These are phyloP conservation scores for Phataginus tetradactyla DNA, from an alignment of 2,797 vertebrate species.

Conservation along the genomic window DNA sequence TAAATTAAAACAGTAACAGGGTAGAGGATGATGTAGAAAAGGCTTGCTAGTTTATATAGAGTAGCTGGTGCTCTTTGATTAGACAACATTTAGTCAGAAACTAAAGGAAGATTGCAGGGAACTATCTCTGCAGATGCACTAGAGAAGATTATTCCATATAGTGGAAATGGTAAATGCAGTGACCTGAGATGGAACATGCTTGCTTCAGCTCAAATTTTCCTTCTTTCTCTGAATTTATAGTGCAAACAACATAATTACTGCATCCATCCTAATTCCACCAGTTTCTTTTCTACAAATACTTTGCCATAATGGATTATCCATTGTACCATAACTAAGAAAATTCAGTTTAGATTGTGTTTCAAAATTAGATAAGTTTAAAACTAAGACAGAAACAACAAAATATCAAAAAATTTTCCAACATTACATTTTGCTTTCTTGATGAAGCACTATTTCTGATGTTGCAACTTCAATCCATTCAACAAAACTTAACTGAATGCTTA, in stretches of 20 bases:
- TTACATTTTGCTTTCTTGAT: neutral
- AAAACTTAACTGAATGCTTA: neutral
- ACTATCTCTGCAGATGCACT: neutral
- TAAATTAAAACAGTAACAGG: conserved; percentile 21
- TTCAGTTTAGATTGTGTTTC: neutral
- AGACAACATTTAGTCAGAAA: neutral
- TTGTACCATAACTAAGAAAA: neutral
- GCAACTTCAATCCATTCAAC: neutral
- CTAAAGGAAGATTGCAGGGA: neutral
- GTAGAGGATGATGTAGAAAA: neutral
- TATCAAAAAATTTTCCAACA: neutral
- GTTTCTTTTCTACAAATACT: conserved; percentile 43
- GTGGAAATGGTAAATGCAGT: neutral
- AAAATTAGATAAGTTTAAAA: conserved; percentile 28
- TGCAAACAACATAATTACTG: neutral
- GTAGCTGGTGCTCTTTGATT: neutral
- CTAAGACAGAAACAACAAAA: neutral
- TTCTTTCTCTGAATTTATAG: neutral
- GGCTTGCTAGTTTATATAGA: neutral
- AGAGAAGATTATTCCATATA: neutral
- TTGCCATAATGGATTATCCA: neutral
- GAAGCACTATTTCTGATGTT: neutral
- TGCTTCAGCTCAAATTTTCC: neutral
- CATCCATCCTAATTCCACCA: neutral
- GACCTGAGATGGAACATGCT: neutral